Percentiles rank a stretch among this genome's conserved stretches.
Evolutionary conservation across 2,888 invertebrate species (phyloP).

Genomic region (Psylliodes chrysocephalus): DNA sequence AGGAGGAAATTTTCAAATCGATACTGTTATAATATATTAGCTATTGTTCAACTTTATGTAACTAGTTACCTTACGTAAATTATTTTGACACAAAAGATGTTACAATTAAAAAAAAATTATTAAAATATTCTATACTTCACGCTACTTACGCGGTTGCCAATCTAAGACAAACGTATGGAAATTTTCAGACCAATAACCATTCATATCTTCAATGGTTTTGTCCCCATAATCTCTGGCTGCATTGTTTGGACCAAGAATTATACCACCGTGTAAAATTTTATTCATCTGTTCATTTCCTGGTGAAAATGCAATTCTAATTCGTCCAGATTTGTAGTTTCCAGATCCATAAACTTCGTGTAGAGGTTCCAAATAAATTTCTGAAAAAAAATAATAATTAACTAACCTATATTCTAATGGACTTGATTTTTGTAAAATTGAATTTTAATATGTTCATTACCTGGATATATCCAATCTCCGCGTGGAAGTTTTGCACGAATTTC

Average conservation of each 20-base stretch:
- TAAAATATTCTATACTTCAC: too few species aligned
- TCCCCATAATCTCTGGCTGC: slow-evolving; percentile 55
- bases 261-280: slow-evolving; percentile 55
- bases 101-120: too few species aligned
- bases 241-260: slow-evolving; percentile 53
- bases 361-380: slow-evolving; percentile 76
- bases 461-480: slow-evolving; percentile 81
- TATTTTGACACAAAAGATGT: too few species aligned
- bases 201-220: slow-evolving; percentile 41
- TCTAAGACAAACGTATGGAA: slow-evolving; percentile 69
- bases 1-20: too few species aligned
- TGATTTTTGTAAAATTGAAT: too few species aligned
- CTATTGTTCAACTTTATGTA: too few species aligned
- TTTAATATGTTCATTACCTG: slow-evolving; percentile 68
- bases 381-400: slow-evolving; percentile 12
- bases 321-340: slow-evolving; percentile 70
- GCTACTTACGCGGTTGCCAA: slow-evolving; percentile 68
- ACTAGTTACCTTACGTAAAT: too few species aligned
- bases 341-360: slow-evolving; percentile 71
- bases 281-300: slow-evolving; percentile 70
- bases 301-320: slow-evolving; percentile 77
- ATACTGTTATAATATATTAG: too few species aligned
- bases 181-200: slow-evolving; percentile 63
- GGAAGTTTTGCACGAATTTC: slow-evolving; percentile 78
- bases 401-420: too few species aligned